phyloP scores from a whole-genome alignment of 2,888 invertebrate species.

The Brachypalpus laphriformis region DNA sequence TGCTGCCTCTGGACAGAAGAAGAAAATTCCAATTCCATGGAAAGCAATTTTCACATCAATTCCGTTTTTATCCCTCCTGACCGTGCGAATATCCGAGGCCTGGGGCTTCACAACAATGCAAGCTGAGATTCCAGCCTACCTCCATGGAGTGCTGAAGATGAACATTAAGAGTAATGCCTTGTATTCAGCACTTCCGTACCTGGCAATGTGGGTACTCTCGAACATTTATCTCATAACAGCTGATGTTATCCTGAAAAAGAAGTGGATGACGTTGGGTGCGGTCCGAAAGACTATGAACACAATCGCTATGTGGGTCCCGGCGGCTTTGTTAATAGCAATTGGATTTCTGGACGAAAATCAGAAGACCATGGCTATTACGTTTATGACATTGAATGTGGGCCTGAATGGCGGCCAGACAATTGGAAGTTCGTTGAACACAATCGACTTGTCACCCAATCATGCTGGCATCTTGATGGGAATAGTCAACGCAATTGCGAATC shows the following conservation, averaged over 20 bases:
- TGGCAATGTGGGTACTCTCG: constrained; percentile 74
- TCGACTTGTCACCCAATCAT: constrained; percentile 86
- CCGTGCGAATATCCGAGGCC: constrained; percentile 85
- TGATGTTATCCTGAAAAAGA: constrained; percentile 38
- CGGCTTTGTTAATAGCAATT: constrained; percentile 83
- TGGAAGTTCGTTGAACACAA: constrained; percentile 84
- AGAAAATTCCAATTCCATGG: constrained; percentile 85
- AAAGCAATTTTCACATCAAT: constrained; percentile 85
- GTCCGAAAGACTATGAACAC: constrained; percentile 75
- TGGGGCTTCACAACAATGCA: constrained; percentile 88
- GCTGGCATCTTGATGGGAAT: constrained; percentile 87
- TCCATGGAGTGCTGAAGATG: constrained; percentile 85
- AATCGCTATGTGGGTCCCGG: constrained; percentile 83
- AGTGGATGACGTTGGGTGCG: constrained; percentile 78
- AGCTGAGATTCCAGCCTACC: constrained; percentile 86
- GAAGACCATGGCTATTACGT: constrained; percentile 81
- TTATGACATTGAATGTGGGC: constrained; percentile 84
- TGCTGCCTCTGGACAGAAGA: constrained; percentile 74
- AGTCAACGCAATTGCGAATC: constrained; percentile 85
- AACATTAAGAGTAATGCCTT: constrained; percentile 84
- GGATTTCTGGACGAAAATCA: constrained; percentile 82
- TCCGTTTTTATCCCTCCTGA: constrained; percentile 85
- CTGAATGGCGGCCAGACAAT: constrained; percentile 80
- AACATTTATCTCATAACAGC: constrained; percentile 39
- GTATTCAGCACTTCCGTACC: constrained; percentile 83